Evolutionary conservation across 2,113 vertebrate species (phyloP).

Genomic region (Prochilodus magdalenae): DNA sequence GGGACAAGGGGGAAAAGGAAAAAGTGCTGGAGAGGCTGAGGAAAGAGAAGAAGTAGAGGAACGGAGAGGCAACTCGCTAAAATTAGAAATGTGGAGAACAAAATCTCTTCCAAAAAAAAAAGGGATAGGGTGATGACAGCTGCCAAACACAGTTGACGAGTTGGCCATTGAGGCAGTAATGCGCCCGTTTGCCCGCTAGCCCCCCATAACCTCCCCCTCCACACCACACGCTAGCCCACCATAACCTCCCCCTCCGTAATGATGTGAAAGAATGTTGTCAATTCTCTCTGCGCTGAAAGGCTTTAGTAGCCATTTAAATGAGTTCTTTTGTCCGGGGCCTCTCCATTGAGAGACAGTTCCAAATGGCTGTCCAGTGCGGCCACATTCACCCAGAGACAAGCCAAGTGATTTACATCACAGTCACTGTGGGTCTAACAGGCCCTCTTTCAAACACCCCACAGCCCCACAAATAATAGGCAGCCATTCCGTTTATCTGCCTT

Average conservation of each 20-base stretch:
- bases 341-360: constrained; percentile 74
- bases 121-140: constrained; percentile 61
- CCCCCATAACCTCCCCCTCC: constrained; percentile 59
- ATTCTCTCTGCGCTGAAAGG: constrained; percentile 76
- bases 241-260: constrained; percentile 75
- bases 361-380: constrained; percentile 73
- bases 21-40: constrained; percentile 12
- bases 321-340: constrained; percentile 75
- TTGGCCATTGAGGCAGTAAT: constrained; percentile 60
- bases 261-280: constrained; percentile 85
- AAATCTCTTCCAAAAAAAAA: constrained; percentile 41
- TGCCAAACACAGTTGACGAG: constrained; percentile 68
- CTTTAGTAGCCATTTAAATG: constrained; percentile 81
- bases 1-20: constrained; percentile 16
- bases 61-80: constrained; percentile 66
- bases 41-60: not conserved
- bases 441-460: constrained; percentile 53
- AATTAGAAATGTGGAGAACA: constrained; percentile 52
- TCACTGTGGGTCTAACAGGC: constrained; percentile 58
- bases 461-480: constrained; percentile 47
- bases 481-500: constrained; percentile 53
- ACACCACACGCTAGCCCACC: constrained; percentile 50
- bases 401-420: constrained; percentile 73
- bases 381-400: constrained; percentile 70
- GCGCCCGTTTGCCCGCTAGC: constrained; percentile 46